Base-by-base conservation (phyloP, 2,797 vertebrate species). In the Schizopygopsis pylzovi region DNA sequence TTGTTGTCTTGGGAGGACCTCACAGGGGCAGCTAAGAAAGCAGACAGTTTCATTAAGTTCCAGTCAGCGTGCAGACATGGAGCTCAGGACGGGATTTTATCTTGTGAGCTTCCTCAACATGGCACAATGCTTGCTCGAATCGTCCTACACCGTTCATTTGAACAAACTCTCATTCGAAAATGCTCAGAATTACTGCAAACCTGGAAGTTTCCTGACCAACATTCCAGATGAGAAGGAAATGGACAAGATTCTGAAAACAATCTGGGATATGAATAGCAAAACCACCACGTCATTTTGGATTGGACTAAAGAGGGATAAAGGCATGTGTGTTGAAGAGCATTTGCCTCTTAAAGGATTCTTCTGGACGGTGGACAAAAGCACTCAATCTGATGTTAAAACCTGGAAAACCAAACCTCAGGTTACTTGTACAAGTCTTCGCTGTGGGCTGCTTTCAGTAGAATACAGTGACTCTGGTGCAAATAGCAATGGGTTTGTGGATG, bases 281-380 rank as follows among this genome's bases (percentile, higher is more conserved):
- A 1, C 0, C 0, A 0, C 1, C 49, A 88, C 54, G 8, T 54
- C 75, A 0, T 93, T 96, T 79, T 97, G 97, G 97, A 92, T 98
- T 5, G 96, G 96, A 4, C 92, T 98, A 77, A 92, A 83, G 79
- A 95, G 91, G 76, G 4, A 59, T 7, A 91, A 72, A 20, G 56
- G 79, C 0, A 0, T 75, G 1, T 98, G 97, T 59, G 92, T 95
- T 11, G 6, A 84, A 3, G 4, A 4, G 0, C 22, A 49, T 0
- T 47, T 87, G 45, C 94, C 94, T 0, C 93, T 98, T 12, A 93
- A 91, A 41, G 97, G 97, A 3, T 98, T 97, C 90, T 90, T 89
- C 67, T 98, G 97, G 97, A 87, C 13, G 0, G 68, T 65, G 4
- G 90, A 78, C 9, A 84, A 88, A 28, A 85, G 89, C 2, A 61